Percentiles rank a stretch among this genome's conserved stretches.
Evolutionary conservation across 2,113 vertebrate genomes (phyloP).

Genomic region (Elephas maximus): DNA sequence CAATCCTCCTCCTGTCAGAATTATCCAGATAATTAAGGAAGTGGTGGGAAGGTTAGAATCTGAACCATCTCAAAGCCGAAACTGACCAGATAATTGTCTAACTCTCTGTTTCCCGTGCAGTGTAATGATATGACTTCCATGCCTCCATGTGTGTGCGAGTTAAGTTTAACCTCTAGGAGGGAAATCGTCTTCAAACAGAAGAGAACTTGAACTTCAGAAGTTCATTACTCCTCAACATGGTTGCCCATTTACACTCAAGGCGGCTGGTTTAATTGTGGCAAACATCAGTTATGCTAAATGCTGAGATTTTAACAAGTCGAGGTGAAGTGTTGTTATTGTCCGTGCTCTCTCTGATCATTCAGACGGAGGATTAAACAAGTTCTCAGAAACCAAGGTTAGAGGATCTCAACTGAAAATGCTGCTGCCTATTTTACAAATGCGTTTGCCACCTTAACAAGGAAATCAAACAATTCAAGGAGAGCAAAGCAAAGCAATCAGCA

Average conservation of each 20-base stretch:
- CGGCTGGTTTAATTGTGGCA: not conserved
- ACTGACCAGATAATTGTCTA: not conserved
- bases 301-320: not conserved
- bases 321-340: not conserved
- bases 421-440: constrained; percentile 78
- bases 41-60: constrained; percentile 69
- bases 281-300: not conserved
- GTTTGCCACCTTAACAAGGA: constrained; percentile 83
- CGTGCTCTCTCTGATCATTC: constrained; percentile 70
- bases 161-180: not conserved
- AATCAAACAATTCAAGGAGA: constrained; percentile 69
- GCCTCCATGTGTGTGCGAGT: not conserved
- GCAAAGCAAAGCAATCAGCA: constrained; percentile 43
- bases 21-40: constrained; percentile 75
- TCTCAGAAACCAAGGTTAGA: constrained; percentile 72
- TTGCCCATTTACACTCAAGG: not conserved
- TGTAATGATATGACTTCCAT: not conserved
- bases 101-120: not conserved
- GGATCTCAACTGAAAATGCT: constrained; percentile 78
- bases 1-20: constrained; percentile 69
- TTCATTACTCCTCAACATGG: constrained; percentile 15
- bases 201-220: constrained; percentile 64
- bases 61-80: constrained; percentile 46
- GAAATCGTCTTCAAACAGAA: constrained; percentile 43
- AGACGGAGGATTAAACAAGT: constrained; percentile 83